These are phyloP conservation scores for Enteromius anoplus DNA, from an alignment of 2,797 vertebrate species.

Conservation along the genomic window DNA sequence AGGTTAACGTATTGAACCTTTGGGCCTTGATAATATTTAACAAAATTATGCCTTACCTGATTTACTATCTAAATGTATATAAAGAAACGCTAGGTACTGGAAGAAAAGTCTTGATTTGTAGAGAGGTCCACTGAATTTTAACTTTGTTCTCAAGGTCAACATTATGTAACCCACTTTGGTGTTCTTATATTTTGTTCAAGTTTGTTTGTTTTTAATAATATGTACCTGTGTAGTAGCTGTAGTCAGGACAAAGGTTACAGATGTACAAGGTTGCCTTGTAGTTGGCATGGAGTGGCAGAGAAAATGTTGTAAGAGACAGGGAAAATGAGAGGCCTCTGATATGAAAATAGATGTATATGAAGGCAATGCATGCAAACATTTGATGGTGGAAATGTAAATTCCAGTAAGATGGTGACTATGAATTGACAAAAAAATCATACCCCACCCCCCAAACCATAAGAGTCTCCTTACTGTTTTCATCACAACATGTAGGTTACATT, in stretches of 20 bases:
- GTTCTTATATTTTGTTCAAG: constrained; percentile 49
- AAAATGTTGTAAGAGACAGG: not conserved
- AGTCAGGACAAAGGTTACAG: constrained; percentile 59
- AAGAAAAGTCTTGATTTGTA: not conserved
- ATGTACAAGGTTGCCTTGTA: constrained; percentile 51
- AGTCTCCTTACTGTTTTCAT: not conserved
- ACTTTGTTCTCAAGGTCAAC: constrained; percentile 25
- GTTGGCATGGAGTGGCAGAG: constrained; percentile 32
- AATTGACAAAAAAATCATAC: not conserved
- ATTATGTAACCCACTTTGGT: constrained; percentile 51
- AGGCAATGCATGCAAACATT: not conserved
- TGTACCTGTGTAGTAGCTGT: constrained; percentile 41
- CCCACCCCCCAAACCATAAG: too few relatives aligned
- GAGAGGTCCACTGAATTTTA: constrained; percentile 12
- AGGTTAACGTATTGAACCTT: constrained; percentile 7
- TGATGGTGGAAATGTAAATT: not conserved
- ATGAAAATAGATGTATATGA: not conserved
- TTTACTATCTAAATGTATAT: constrained; percentile 6
- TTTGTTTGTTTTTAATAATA: constrained; percentile 44
- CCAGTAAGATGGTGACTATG: not conserved
- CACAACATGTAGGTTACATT: not conserved
- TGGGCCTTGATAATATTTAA: constrained; percentile 7
- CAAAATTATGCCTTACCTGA: not conserved
- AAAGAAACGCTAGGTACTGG: not conserved
- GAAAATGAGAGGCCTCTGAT: not conserved